Base-by-base conservation (phyloP, 2,888 invertebrate genomes). In the Orchesella flavescens region DNA sequence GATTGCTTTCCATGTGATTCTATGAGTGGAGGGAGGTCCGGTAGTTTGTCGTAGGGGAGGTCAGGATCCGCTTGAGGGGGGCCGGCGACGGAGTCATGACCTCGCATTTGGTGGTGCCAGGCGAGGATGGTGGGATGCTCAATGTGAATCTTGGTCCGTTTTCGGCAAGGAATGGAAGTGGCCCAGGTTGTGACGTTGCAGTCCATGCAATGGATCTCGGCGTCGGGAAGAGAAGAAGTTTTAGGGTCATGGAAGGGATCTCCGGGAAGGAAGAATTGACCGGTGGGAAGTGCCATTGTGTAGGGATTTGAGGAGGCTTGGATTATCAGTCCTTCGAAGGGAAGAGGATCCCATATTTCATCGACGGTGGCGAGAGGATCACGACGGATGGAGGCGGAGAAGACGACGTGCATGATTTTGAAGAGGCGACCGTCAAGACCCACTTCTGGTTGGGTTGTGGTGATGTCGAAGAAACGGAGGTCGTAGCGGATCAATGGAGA, bases 241-340 rank as follows among this genome's bases (percentile, higher is more conserved):
- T 5, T 75, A 15, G 7, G 75, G n/a, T n/a, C n/a, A 21, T 49
- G 46, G 63, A 17, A 46, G 1, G 44, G 63, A 53, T 69, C 72
- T 75, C 80, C 73, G 1, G 80, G 19, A n/a, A 63, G 43, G 19
- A 83, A 83, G 57, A 83, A 83, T 17, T 73, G 73, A 15, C 83
- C 83, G 0, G 73, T 77, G 23, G 83, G 83, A 15, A 83, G 65
- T 0, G 49, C 83, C 13, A 83, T 46, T 12, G 72, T 61, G 23
- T 59, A 73, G 3, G 83, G 83, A 74, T 83, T 83, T 0, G 73
- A 13, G 61, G 78, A 74, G 7, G 83, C 83, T 23, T 83, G 78
- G 15, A 83, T 83, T 21, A 83, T 78, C 4, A 78, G 19, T 4
- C 83, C 83, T 49, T 81, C 75, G 13, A 81, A 53, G 1, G 68